Evolutionary conservation across 2,113 vertebrate species (phyloP).

Genomic region (Amazona guildingii): DNA sequence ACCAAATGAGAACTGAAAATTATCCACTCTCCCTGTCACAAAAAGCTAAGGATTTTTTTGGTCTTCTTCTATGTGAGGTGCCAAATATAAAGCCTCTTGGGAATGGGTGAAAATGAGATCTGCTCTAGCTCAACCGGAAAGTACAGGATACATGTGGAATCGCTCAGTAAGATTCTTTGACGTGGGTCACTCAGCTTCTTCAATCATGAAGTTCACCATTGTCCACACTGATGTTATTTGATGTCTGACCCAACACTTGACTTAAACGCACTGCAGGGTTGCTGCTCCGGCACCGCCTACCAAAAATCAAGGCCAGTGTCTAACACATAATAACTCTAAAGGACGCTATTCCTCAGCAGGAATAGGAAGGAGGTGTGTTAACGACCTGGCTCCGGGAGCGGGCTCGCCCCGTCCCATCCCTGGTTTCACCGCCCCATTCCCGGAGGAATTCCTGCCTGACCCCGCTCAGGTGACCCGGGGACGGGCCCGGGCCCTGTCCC

Average conservation of each 20-base stretch:
- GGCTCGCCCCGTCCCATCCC: background rate
- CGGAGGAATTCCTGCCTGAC: background rate
- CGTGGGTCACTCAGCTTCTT: background rate
- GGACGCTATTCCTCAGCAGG: background rate
- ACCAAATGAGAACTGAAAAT: background rate
- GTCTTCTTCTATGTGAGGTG: background rate
- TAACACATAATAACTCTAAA: rapidly evolving
- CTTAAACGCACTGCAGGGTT: background rate
- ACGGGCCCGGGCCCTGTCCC: background rate
- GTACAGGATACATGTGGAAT: background rate
- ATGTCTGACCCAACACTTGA: background rate
- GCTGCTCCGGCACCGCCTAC: background rate
- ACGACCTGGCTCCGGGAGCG: background rate
- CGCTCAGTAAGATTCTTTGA: background rate
- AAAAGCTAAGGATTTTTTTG: background rate
- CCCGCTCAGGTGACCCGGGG: background rate
- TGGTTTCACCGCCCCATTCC: background rate
- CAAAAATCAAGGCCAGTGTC: background rate
- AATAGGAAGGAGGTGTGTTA: background rate
- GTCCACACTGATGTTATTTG: background rate
- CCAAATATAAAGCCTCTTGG: background rate
- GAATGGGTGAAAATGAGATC: background rate
- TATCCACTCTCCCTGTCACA: background rate
- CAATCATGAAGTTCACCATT: background rate
- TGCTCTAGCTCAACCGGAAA: background rate